Evolutionary conservation across 2,113 vertebrate genomes (phyloP).

Genomic region (Solea senegalensis): DNA sequence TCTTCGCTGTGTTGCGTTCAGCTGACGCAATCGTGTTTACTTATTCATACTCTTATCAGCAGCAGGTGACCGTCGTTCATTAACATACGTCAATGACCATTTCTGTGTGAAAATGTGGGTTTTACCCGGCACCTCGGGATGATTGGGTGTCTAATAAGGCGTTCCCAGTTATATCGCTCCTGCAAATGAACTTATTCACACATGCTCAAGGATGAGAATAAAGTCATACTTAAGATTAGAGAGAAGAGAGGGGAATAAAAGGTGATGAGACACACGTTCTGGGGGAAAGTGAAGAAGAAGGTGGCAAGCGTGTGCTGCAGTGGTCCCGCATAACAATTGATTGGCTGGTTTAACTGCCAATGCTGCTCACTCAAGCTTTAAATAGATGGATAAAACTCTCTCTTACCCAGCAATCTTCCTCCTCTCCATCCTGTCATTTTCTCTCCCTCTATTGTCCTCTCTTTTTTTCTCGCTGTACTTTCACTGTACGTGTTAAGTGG

Average conservation of each 20-base stretch:
- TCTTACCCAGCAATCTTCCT: conserved; percentile 30
- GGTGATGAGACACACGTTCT: conserved; percentile 28
- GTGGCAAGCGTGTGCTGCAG: conserved; percentile 61
- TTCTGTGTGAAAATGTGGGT: conserved; percentile 12
- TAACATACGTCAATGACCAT: conserved; percentile 53
- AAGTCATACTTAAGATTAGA: conserved; percentile 47
- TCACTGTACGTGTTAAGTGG: not conserved
- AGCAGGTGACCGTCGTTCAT: conserved; percentile 30
- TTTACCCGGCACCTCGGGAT: conserved; percentile 15
- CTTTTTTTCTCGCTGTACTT: not conserved
- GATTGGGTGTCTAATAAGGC: conserved; percentile 39
- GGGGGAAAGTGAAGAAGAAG: conserved; percentile 40
- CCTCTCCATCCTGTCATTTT: conserved; percentile 23
- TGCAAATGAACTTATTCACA: conserved; percentile 29
- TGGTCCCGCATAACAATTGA: conserved; percentile 71
- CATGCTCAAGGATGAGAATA: conserved; percentile 7
- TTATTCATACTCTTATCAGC: conserved; percentile 27
- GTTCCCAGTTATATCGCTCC: conserved; percentile 22
- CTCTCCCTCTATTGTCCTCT: not conserved
- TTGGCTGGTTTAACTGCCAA: conserved; percentile 65
- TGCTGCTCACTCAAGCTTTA: conserved; percentile 72
- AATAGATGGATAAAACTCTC: conserved; percentile 71
- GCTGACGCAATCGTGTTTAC: too few species aligned
- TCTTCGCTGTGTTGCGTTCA: not conserved
- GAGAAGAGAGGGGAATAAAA: conserved; percentile 34